Evolutionary conservation across 2,113 vertebrate species (phyloP).

Genomic region (Pygoscelis adeliae): DNA sequence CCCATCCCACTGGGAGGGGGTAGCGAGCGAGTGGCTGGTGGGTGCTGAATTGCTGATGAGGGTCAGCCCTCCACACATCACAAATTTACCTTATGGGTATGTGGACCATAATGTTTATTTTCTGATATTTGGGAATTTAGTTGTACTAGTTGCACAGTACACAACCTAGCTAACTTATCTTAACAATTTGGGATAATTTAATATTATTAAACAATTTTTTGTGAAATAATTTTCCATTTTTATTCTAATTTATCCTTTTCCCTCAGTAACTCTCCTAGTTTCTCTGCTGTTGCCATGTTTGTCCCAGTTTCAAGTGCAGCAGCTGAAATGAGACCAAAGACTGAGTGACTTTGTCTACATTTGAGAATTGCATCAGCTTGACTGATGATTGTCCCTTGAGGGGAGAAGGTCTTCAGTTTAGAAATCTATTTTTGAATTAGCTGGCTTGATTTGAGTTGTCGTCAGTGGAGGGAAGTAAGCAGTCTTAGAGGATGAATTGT

Average conservation of each 20-base stretch:
- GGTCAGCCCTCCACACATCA: not conserved
- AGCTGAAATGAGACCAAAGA: not conserved
- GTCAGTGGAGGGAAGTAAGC: not conserved
- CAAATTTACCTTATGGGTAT: not conserved
- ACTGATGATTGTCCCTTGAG: not conserved
- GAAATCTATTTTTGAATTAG: conserved; percentile 6
- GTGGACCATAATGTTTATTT: not conserved
- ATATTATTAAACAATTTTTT: not conserved
- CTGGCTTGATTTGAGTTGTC: not conserved
- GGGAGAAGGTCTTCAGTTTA: not conserved
- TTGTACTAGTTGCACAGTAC: not conserved
- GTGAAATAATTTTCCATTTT: not conserved
- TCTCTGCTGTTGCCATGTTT: not conserved
- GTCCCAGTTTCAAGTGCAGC: not conserved
- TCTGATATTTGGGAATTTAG: not conserved
- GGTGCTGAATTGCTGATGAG: not conserved
- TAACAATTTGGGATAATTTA: not conserved
- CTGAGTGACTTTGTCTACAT: not conserved
- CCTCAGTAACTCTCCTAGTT: not conserved
- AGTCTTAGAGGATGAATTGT: not conserved
- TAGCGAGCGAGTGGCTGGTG: not conserved
- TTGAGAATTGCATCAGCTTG: conserved; percentile 12
- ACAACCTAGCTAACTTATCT: not conserved
- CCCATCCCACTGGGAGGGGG: not conserved
- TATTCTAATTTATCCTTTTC: not conserved